Conservation (phyloP, 1,140 invertebrate genomes). For the Portunus trituberculatus region DNA sequence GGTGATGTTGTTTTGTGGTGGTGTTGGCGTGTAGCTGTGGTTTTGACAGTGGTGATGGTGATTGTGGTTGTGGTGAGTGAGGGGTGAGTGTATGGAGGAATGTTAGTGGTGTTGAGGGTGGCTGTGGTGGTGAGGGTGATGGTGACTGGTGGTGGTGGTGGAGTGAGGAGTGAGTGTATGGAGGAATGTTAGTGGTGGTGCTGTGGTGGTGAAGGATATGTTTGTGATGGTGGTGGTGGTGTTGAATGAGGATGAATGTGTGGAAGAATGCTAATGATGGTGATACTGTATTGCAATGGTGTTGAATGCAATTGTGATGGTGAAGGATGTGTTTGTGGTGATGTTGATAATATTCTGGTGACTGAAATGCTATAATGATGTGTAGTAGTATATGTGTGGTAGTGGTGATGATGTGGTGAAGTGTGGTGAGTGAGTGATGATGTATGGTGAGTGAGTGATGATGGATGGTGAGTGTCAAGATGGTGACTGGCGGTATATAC, state of each 20-base stretch:
- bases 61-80: neutral
- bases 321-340: neutral
- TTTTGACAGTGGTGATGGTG: neutral
- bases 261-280: too few relatives aligned
- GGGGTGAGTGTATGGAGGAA: neutral
- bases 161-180: neutral
- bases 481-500: neutral
- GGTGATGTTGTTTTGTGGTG: neutral
- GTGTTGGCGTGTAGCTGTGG: neutral
- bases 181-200: neutral
- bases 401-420: neutral
- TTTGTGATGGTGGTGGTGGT: slow-evolving; percentile 34
- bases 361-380: too few relatives aligned
- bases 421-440: neutral
- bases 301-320: neutral
- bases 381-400: neutral
- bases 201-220: neutral
- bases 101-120: neutral
- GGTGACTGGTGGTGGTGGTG: neutral
- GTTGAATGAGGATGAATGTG: too few relatives aligned
- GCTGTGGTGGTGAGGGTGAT: neutral
- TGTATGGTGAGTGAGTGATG: neutral
- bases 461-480: neutral
- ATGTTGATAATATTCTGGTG: neutral
- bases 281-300: too few relatives aligned